Evolutionary conservation across 2,888 invertebrate species (phyloP).

Genomic region (Eilema griseolum): DNA sequence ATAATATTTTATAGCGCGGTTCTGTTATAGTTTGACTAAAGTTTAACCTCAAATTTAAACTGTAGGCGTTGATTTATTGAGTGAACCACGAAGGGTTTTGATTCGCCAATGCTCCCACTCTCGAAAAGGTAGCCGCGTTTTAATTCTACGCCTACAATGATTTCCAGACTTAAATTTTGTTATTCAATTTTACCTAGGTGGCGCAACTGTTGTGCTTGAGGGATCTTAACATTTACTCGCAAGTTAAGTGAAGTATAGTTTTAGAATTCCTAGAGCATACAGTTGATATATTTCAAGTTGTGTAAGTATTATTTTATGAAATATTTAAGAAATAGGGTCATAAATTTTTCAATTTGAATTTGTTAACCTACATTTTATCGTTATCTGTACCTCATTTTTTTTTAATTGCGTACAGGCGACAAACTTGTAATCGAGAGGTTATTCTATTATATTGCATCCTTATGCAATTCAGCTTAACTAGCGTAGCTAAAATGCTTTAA

Average conservation of each 20-base stretch:
- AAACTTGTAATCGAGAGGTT: background rate
- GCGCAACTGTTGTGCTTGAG: too few relatives aligned
- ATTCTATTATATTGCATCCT: too few relatives aligned
- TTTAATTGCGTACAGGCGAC: background rate
- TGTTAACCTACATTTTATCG: background rate
- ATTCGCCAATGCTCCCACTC: constrained; percentile 17
- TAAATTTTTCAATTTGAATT: background rate
- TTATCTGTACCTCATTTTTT: background rate
- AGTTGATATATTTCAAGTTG: too few relatives aligned
- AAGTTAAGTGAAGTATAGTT: background rate
- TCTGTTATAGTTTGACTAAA: constrained; percentile 38
- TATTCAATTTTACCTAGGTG: background rate
- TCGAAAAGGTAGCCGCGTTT: background rate
- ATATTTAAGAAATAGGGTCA: too few relatives aligned
- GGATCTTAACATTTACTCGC: too few relatives aligned
- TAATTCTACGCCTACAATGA: background rate
- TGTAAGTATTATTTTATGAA: too few relatives aligned
- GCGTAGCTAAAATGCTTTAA: background rate
- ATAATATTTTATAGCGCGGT: constrained; percentile 31
- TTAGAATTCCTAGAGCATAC: too few relatives aligned
- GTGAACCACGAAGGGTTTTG: constrained; percentile 27
- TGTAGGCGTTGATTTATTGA: constrained; percentile 52
- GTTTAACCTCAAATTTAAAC: constrained; percentile 44
- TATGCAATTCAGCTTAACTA: too few relatives aligned
- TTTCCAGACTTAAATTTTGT: background rate